These are phyloP conservation scores for Pollenia griseotomentosa DNA, from an alignment of 2,888 invertebrate species.

Conservation along the genomic window DNA sequence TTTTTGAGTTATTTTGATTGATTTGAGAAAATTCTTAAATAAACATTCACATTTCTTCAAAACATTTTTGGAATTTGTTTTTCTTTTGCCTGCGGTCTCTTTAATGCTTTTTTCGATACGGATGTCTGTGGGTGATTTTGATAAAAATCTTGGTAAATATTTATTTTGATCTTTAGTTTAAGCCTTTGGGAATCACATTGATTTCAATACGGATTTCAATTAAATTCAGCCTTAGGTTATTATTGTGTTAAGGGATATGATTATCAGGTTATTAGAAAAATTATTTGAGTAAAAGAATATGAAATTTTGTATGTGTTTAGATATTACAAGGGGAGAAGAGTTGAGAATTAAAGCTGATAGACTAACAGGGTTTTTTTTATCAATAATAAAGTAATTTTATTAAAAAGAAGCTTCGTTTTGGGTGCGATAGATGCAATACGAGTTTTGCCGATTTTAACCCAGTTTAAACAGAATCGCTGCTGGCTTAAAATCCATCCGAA, in stretches of 20 bases:
- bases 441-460: too few relatives aligned
- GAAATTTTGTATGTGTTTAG: neutral
- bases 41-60: slow-evolving; percentile 67
- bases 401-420: too few relatives aligned
- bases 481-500: too few relatives aligned
- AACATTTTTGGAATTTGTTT: slow-evolving; percentile 18
- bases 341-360: too few relatives aligned
- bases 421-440: too few relatives aligned
- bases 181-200: slow-evolving; percentile 37
- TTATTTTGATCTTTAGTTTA: slow-evolving; percentile 40
- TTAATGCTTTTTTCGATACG: neutral
- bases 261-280: slow-evolving; percentile 7
- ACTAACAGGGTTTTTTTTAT: too few relatives aligned
- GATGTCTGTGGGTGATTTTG: slow-evolving; percentile 36
- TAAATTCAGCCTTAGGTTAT: slow-evolving; percentile 41
- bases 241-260: slow-evolving; percentile 39
- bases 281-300: neutral
- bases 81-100: neutral
- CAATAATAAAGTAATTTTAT: too few relatives aligned
- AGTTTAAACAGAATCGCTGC: too few relatives aligned
- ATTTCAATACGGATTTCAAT: slow-evolving; percentile 45
- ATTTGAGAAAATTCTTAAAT: slow-evolving; percentile 71
- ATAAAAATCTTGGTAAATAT: slow-evolving; percentile 58
- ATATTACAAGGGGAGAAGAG: too few relatives aligned
- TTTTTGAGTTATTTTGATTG: slow-evolving; percentile 54